These are phyloP conservation scores for Philopedon plagiatum DNA, from an alignment of 2,888 invertebrate genomes.

Conservation along the genomic window DNA sequence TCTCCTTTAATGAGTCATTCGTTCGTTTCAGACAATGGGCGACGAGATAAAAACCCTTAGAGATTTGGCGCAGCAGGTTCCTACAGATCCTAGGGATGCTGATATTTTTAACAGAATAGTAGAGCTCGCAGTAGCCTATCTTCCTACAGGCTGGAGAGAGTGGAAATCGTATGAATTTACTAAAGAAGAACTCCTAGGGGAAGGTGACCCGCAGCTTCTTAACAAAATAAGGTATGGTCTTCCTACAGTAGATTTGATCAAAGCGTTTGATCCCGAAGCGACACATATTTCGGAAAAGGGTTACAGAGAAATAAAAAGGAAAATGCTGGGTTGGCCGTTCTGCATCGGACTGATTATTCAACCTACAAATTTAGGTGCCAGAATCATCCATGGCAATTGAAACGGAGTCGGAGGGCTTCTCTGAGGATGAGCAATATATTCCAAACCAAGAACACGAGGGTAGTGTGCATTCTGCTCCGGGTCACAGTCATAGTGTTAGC, in stretches of 20 bases:
- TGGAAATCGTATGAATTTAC: slow-evolving; percentile 42
- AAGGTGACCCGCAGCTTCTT: slow-evolving; percentile 50
- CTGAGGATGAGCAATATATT: background rate
- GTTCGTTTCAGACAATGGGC: slow-evolving; percentile 5
- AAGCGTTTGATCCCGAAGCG: slow-evolving; percentile 52
- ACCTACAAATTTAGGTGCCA: slow-evolving; percentile 49
- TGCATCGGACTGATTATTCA: slow-evolving; percentile 52
- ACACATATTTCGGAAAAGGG: slow-evolving; percentile 50
- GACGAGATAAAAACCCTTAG: background rate
- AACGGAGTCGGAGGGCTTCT: background rate
- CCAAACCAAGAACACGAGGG: too few relatives aligned
- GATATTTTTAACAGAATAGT: slow-evolving; percentile 10
- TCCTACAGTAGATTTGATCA: slow-evolving; percentile 52
- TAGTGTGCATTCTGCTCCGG: too few relatives aligned
- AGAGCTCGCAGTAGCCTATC: slow-evolving; percentile 18
- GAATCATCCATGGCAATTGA: slow-evolving; percentile 24
- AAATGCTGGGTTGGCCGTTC: slow-evolving; percentile 48
- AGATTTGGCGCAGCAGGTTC: background rate
- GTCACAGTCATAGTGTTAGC: too few relatives aligned
- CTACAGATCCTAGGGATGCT: background rate
- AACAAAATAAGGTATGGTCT: slow-evolving; percentile 55
- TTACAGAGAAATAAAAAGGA: slow-evolving; percentile 53
- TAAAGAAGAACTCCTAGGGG: slow-evolving; percentile 47
- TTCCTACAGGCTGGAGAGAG: slow-evolving; percentile 48
- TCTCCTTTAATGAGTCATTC: background rate